Conservation (phyloP, 2,113 vertebrate genomes). For the Pygoscelis adeliae region DNA sequence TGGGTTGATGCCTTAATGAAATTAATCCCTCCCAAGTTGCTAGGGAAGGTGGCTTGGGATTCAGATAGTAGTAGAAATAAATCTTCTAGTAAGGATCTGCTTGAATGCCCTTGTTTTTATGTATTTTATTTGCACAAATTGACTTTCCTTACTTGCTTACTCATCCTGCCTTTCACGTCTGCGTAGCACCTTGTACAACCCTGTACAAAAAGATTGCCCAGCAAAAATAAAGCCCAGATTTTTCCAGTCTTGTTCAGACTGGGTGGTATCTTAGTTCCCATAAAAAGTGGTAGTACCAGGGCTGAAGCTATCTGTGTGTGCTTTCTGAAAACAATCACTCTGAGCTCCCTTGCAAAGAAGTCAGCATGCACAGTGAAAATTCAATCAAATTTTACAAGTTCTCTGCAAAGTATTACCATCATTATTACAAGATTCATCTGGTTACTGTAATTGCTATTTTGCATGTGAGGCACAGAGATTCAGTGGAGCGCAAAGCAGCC, state of each 20-base stretch:
- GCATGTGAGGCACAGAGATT: neutral
- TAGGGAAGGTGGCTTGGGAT: neutral
- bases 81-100: neutral
- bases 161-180: slow-evolving; percentile 21
- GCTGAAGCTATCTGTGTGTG: neutral
- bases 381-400: neutral
- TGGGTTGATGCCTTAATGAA: neutral
- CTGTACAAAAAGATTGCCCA: slow-evolving; percentile 28
- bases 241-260: neutral
- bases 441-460: neutral
- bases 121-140: slow-evolving; percentile 47
- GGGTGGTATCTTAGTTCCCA: neutral
- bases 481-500: neutral
- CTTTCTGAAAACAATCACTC: neutral
- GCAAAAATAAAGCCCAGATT: slow-evolving; percentile 26
- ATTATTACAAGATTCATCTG: neutral
- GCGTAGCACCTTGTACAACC: slow-evolving; percentile 12
- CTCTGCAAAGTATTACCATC: neutral
- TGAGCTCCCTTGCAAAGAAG: neutral
- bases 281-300: neutral
- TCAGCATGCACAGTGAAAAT: neutral
- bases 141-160: slow-evolving; percentile 47
- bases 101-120: neutral
- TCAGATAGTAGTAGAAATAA: neutral
- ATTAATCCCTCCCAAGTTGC: neutral